These are phyloP conservation scores for Apodemia hepburni DNA, from an alignment of 2,888 invertebrate genomes.

Conservation along the genomic window DNA sequence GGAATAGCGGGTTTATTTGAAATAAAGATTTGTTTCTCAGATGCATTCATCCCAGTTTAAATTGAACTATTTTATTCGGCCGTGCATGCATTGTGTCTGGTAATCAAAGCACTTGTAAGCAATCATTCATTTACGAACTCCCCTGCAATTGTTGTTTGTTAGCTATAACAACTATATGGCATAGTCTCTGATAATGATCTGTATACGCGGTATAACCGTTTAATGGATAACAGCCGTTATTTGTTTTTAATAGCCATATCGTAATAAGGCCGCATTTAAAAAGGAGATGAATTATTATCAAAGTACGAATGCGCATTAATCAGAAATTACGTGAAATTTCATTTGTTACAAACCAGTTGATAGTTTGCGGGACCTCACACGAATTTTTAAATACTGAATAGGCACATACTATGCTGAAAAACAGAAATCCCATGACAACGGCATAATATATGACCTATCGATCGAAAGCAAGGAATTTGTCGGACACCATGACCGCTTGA, in stretches of 20 bases:
- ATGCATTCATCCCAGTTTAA: not conserved
- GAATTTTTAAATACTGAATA: too few species aligned
- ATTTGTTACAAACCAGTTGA: too few species aligned
- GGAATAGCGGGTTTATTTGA: too few species aligned
- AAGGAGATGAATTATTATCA: too few species aligned
- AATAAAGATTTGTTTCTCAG: too few species aligned
- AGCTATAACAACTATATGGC: conserved; percentile 32
- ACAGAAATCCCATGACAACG: too few species aligned
- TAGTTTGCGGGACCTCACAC: too few species aligned
- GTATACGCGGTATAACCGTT: not conserved
- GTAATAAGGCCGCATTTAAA: too few species aligned
- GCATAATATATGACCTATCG: too few species aligned
- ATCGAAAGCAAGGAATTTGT: too few species aligned
- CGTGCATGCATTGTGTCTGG: not conserved
- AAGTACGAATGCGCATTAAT: not conserved
- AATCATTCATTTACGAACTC: conserved; percentile 68
- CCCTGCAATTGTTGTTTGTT: conserved; percentile 42
- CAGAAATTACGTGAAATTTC: not conserved
- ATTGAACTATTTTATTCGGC: not conserved
- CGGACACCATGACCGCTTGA: too few species aligned
- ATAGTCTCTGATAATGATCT: conserved; percentile 28
- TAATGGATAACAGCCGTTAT: not conserved
- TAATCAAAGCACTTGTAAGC: conserved; percentile 69
- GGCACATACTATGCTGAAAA: too few species aligned
- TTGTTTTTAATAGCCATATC: not conserved